Base-by-base conservation (phyloP, 2,888 invertebrate genomes). In the Urechis unicinctus region DNA sequence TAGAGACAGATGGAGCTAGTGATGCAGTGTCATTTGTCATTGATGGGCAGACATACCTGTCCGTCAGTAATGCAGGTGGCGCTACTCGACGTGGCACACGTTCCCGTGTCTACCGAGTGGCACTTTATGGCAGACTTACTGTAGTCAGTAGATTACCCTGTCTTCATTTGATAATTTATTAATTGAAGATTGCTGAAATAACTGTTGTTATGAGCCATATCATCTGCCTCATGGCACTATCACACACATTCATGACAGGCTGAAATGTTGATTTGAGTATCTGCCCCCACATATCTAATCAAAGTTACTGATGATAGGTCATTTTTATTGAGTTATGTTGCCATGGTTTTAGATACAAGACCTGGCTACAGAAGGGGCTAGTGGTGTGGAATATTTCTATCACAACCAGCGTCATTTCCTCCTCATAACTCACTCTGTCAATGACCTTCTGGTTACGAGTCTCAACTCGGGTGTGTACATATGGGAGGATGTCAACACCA, bases 1-100 rank as follows among this genome's bases (percentile, higher is more conserved):
- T 75, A 22, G 66, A 68, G 41, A 73, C 72, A 50, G 69, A 75
- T 67, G 72, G 69, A 4, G 71, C 71, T 5, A 62, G 65, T 9
- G 60, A 65, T 56, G 70, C 70, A 1, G 56, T 56, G 1, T 59
- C 67, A 3, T 72, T 74, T 53, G 62, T 31, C 1, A 66, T 70
- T 5, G 65, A 58, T 24, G 57, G 53, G 42, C 56, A 24, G 17
- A 60, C 61, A 5, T 74, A 72, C 55, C 57, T 75, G 24, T 64
- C 70, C n/a, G 61, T 75, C n/a, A 62, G 67, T 36, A 74, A 73
- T 59, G 58, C 57, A 42, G 74, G 74, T 2, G 63, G 62, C 46
- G 57, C 62, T 31, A 66, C 68, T 17, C 59, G 61, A 24, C 60
- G 65, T 31, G 63, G 67, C 44, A 66, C 71, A 0, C 60, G 64